Evolutionary conservation across 2,888 invertebrate genomes (phyloP).

Genomic region (Neoitamus cyanurus): DNA sequence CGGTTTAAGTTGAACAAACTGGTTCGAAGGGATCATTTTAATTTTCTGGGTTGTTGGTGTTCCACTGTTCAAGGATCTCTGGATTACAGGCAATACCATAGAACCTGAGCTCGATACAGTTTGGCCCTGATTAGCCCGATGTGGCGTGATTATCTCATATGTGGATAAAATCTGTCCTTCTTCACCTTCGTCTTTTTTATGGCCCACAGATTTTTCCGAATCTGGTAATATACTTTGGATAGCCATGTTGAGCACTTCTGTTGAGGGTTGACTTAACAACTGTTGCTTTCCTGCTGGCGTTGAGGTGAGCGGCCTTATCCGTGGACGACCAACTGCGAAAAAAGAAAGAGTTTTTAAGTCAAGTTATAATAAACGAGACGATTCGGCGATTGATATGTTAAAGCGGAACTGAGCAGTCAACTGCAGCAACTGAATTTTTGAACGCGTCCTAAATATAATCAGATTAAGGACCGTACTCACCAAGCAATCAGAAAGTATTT

Average conservation of each 20-base stretch:
- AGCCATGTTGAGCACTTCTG: slow-evolving; percentile 64
- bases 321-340: slow-evolving; percentile 68
- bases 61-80: slow-evolving; percentile 51
- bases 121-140: slow-evolving; percentile 48
- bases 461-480: too few relatives aligned
- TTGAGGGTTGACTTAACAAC: slow-evolving; percentile 52
- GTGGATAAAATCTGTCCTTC: slow-evolving; percentile 55
- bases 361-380: too few relatives aligned
- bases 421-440: too few relatives aligned
- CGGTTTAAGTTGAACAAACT: slow-evolving; percentile 64
- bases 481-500: too few relatives aligned
- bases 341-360: too few relatives aligned
- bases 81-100: slow-evolving; percentile 45
- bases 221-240: slow-evolving; percentile 65
- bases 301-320: slow-evolving; percentile 60
- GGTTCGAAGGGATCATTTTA: slow-evolving; percentile 65
- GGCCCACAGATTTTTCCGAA: slow-evolving; percentile 49
- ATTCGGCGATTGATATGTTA: too few relatives aligned
- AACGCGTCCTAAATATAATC: too few relatives aligned
- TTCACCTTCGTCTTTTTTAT: slow-evolving; percentile 54
- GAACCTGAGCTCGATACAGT: neutral
- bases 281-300: slow-evolving; percentile 46
- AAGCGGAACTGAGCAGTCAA: too few relatives aligned
- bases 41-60: slow-evolving; percentile 59
- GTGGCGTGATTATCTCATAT: slow-evolving; percentile 57